Evolutionary conservation across 2,113 vertebrate species (phyloP), one percentile per base, ranked within the genome.

Genomic region (Meriones unguiculatus): DNA sequence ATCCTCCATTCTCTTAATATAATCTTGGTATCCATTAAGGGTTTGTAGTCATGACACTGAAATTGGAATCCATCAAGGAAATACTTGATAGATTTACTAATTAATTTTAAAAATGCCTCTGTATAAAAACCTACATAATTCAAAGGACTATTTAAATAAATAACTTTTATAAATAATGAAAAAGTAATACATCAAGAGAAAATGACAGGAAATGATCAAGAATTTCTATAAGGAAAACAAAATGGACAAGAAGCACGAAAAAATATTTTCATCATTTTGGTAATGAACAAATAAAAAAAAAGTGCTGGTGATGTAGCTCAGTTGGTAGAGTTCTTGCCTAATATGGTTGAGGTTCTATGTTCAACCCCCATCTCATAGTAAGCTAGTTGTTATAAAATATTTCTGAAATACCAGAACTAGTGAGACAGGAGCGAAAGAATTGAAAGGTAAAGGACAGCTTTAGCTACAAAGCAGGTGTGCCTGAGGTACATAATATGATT

Each of bases 1-100:
- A 91, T 50, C 87, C 90, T 59, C 95, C 38, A 86, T 96, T 96
- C 92, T 80, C 35, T 96, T 95, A 93, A 90, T 86, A 95, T 70
- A 92, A 93, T 88, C 41, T 77, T 90, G n/a, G 52, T 76, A 69
- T 90, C 28, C 20, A 75, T 67, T 90, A 70, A 69, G 70, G 20
- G 62, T 72, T 92, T 90, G 67, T 73, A 95, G 80, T 90, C 12
- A 88, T 81, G 24, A 90, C 1, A 62, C 12, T 76, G 52, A 84
- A 93, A 96, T 50, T 90, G 0, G 35, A 95, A 90, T 46, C n/a
- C 50, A 94, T 54, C 30, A 93, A 81, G 28, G 46, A 92, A 87
- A 94, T 90, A 90, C 18, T 8, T 73, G n/a, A 80, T 50, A 90
- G 38, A 77, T 72, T 91, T 75, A 75, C 15, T 88, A 93, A 85